Evolutionary conservation across 1,140 invertebrate species (phyloP).

Genomic region (Helicoverpa armigera): DNA sequence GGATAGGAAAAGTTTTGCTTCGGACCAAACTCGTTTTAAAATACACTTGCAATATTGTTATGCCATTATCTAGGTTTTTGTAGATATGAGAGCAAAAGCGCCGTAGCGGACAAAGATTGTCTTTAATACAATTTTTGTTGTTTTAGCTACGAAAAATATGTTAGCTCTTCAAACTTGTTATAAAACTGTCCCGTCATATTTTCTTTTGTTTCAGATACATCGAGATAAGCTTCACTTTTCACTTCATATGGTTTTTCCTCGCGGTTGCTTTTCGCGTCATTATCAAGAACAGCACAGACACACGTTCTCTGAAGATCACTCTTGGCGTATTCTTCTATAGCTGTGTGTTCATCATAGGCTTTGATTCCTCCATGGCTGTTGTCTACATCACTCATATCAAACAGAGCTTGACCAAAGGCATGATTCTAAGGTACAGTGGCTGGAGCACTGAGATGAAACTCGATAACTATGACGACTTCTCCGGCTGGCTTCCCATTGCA

Average conservation of each 20-base stretch:
- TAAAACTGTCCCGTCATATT: not conserved
- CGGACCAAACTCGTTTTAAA: not conserved
- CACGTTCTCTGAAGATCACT: slow-evolving; percentile 58
- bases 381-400: slow-evolving; percentile 78
- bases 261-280: slow-evolving; percentile 60
- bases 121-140: too few species aligned
- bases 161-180: not conserved
- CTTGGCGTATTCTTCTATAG: slow-evolving; percentile 63
- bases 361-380: slow-evolving; percentile 77
- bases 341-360: slow-evolving; percentile 61
- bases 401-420: slow-evolving; percentile 75
- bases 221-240: slow-evolving; percentile 64
- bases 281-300: slow-evolving; percentile 46
- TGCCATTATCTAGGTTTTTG: not conserved
- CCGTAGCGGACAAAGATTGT: too few species aligned
- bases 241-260: slow-evolving; percentile 69
- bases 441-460: slow-evolving; percentile 73
- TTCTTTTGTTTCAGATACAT: slow-evolving; percentile 67
- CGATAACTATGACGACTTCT: slow-evolving; percentile 66
- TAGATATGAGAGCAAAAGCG: not conserved
- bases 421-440: slow-evolving; percentile 78
- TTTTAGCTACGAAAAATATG: too few species aligned
- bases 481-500: slow-evolving; percentile 72
- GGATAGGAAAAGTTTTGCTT: slow-evolving; percentile 8
- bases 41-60: not conserved